Base-by-base conservation (phyloP, 92 coral and sea anemone species). In the Epizoanthus fatuus region DNA sequence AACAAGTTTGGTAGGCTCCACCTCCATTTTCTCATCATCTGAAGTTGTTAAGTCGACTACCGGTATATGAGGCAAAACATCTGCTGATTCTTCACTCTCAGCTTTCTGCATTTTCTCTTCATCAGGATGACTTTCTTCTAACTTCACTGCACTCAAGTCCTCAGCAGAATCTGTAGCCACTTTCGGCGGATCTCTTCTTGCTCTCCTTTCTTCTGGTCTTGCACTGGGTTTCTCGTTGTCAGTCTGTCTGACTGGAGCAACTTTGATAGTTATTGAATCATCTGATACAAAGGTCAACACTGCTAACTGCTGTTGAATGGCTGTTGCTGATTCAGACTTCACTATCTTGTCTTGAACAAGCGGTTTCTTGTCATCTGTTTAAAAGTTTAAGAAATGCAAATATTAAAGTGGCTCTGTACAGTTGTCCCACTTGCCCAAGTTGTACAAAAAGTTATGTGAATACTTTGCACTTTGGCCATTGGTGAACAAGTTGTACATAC, bases 261-360 rank as follows among this genome's bases (percentile, higher is more conserved):
- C 79, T 83, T 88, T 88, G 1, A 73, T 83, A 37, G 85, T 88
- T 11, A 88, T 76, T 11, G 91, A 88, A 16, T 88, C 91, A 25
- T 88, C 91, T 9, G 91, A 88, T 32, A 88, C 71, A 71, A 88
- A 88, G 40, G 73, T 88, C 83, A 88, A 17, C 63, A 74, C 85
- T 35, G 91, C 84, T 5, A 74, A 40, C 42, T 77, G 82, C 58
- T 59, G 69, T 29, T 77, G 57, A 5, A 77, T 29, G 63, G 40
- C 37, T 74, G 80, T 45, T 13, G 54, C 56, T 74, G 45, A 20
- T 77, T 44, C 82, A 60, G 69, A 40, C 47, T 62, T 77, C 16
- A 5, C 52, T 17, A 60, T 16, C 22, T 72, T 49, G 78, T 39
- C n/a, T 49, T 20, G 38, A 47, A 8, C 11, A 19, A 8, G 25